Conservation (phyloP, 2,113 vertebrate genomes). For the Myanophis thanlyinensis region DNA sequence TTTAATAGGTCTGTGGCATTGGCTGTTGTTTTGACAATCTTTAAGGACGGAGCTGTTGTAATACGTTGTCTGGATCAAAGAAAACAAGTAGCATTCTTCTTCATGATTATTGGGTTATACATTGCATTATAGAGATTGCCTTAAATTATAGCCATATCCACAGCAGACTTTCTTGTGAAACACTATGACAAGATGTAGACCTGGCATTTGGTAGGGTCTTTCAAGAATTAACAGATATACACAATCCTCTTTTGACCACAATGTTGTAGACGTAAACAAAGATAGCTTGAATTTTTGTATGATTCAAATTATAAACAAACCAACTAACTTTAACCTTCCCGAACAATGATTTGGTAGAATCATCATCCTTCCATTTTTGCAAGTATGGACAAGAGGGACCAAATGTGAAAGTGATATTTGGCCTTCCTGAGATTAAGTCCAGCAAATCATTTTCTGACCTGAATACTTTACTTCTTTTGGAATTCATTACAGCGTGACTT, state of each 20-base stretch:
- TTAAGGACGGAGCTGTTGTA: neutral
- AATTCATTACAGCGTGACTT: neutral
- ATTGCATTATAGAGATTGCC: neutral
- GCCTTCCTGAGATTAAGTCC: neutral
- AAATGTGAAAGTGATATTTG: neutral
- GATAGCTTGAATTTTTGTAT: too few relatives aligned
- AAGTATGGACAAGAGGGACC: too few relatives aligned
- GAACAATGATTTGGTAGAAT: neutral
- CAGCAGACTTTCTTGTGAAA: neutral
- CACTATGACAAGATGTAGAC: neutral
- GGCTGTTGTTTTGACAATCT: constrained; percentile 5
- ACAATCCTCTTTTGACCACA: neutral
- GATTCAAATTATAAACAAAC: neutral
- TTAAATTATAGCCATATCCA: neutral
- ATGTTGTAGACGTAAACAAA: neutral
- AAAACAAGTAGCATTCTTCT: neutral
- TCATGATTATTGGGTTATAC: too few relatives aligned
- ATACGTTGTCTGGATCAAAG: neutral
- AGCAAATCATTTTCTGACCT: neutral
- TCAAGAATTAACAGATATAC: neutral
- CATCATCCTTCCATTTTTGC: neutral
- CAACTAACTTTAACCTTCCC: neutral
- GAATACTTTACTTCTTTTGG: neutral
- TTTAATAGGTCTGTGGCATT: neutral
- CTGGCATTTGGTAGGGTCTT: neutral